Evolutionary conservation across 2,113 vertebrate species (phyloP), one percentile per base, ranked within the genome.

Genomic region (Gracilinanus agilis): DNA sequence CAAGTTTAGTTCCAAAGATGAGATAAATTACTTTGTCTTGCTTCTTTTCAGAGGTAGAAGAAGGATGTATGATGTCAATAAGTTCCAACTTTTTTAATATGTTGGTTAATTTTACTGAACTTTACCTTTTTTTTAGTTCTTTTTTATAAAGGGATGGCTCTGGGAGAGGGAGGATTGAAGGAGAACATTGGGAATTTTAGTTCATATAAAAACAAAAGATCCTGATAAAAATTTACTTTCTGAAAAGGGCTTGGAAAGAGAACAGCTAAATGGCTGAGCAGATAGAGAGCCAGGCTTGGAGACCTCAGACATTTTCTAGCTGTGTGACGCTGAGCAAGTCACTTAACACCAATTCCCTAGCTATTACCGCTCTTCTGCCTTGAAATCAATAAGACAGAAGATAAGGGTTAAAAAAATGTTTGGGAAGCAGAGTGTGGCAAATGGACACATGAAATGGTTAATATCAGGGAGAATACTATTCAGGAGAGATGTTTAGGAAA

Each of bases 361-460:
- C 49, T 5, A 2, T 49, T 49, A 49, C 5, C 5, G 49, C 90
- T 89, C 75, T 27, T 25, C 93, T 75, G 89, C 25, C 11, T 49
- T n/a, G 34, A 90, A 93, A 89, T 27, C 5, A 95, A 61, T 89
- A 24, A 25, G 83, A 24, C 29, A 29, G 25, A 94, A 93, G 27
- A 1, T 55, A 49, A 92, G 5, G 25, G 25, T 27, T 0, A 61
- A 3, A 34, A 67, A 90, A 95, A 53, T 90, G 21, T 9, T 49
- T 55, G 25, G n/a, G 40, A 93, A 94, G 83, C 23, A 90, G 91
- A 96, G 56, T n/a, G 29, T 92, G 24, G 24, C 53, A n/a, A 95
- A 88, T 24, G 29, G 55, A 93, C 29, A 24, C 0, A 88, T 53
- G 90, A 13, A 55, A 13, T 53, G 3, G 9, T 53, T 21, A 83